Percentiles rank a stretch among this genome's conserved stretches.
Conservation (phyloP, 2,797 vertebrate genomes). For the Lutjanus argentimaculatus region DNA sequence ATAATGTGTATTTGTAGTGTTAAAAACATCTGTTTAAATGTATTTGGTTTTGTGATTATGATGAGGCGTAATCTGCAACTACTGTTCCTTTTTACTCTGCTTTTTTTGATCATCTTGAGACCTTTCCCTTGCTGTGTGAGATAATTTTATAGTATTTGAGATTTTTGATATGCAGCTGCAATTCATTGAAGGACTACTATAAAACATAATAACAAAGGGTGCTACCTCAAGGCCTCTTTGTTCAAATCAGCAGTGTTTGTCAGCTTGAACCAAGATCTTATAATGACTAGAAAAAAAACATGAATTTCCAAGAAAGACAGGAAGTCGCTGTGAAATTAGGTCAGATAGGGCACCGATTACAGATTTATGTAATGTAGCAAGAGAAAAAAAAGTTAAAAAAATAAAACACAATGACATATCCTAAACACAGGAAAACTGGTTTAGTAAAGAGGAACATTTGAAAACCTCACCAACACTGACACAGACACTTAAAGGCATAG, state of each 20-base stretch:
- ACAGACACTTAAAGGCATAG: neutral
- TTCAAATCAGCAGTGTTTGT: too few relatives aligned
- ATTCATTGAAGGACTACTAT: neutral
- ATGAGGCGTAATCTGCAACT: neutral
- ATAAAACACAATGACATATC: neutral
- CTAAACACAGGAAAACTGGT: neutral
- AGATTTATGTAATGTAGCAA: neutral
- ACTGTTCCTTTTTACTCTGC: neutral
- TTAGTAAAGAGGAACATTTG: neutral
- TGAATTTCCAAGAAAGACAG: too few relatives aligned
- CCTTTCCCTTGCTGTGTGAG: neutral
- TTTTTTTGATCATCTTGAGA: neutral
- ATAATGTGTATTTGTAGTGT: neutral
- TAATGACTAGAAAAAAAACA: neutral
- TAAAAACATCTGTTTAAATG: neutral
- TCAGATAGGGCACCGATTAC: neutral
- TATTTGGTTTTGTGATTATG: neutral
- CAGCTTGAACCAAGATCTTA: neutral
- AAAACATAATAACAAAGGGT: constrained; percentile 1
- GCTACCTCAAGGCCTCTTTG: too few relatives aligned
- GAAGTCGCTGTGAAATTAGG: neutral
- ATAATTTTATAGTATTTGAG: neutral
- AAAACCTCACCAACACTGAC: neutral
- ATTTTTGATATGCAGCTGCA: neutral
- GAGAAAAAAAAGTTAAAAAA: neutral